Base-by-base conservation (phyloP, 2,797 vertebrate species). In the Sardinella longiceps region DNA sequence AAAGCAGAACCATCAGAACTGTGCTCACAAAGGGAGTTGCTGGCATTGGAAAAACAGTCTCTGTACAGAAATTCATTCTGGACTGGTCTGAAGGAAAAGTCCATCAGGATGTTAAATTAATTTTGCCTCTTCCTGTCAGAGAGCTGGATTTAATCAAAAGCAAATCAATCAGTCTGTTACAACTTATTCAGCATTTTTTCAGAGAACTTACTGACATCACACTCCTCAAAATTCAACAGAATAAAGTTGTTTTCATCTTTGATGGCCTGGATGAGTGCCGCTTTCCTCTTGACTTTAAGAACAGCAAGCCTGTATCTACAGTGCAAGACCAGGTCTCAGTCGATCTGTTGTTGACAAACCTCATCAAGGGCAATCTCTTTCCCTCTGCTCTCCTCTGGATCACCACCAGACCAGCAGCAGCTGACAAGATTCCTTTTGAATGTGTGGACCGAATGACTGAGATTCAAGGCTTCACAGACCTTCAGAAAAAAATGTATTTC, bases 311-410 rank as follows among this genome's bases (percentile, higher is more conserved):
- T n/a, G n/a, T n/a, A n/a, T n/a, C n/a, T n/a, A n/a, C n/a, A n/a
- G n/a, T n/a, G n/a, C n/a, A n/a, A n/a, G n/a, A n/a, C n/a, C n/a
- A n/a, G n/a, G n/a, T n/a, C n/a, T n/a, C n/a, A n/a, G n/a, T n/a
- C n/a, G n/a, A n/a, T n/a, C n/a, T n/a, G n/a, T n/a, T n/a, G n/a
- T n/a, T 82, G 53, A 63, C 53, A 45, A 82, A 82, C 81, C 81
- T 82, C 53, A 82, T 82, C 81, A 85, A 70, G 10, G 23, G 84
- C 1, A 82, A 85, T 43, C 80, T 85, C 28, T 80, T 85, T 85
- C 30, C 80, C 80, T 85, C 60, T 70, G 84, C 84, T 85, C 84
- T 56, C 66, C 37, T 84, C 33, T 84, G 83, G 83, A 84, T 84
- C 30, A 84, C 83, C 10, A 33, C 83, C 56, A 43, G 84, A 85